A percentile compares a stretch with the other conserved stretches of the same genome.
Conservation (phyloP, 2,888 invertebrate species). For the Prenolepis imparis region DNA sequence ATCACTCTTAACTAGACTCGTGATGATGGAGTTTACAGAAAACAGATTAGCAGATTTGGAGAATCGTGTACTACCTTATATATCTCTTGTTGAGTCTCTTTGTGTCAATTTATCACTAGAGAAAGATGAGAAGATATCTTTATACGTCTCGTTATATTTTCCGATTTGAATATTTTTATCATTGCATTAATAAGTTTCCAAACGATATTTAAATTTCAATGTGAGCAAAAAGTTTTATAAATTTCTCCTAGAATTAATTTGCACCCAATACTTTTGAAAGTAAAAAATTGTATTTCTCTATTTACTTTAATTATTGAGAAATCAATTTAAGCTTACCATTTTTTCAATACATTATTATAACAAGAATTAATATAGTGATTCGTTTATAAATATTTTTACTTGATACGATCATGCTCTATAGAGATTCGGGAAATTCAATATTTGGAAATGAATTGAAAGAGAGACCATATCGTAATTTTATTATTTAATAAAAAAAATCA, state of each 20-base stretch:
- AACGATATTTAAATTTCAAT: neutral
- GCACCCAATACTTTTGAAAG: neutral
- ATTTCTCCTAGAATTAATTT: conserved; percentile 13
- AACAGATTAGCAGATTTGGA: conserved; percentile 27
- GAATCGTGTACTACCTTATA: neutral
- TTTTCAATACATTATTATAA: conserved; percentile 6
- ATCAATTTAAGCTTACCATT: neutral
- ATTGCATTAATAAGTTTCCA: neutral
- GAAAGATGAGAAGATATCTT: neutral
- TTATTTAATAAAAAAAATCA: conserved; percentile 18
- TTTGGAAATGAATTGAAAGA: conserved; percentile 1
- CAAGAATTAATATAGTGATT: neutral
- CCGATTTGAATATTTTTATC: neutral
- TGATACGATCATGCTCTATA: neutral
- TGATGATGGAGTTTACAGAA: conserved; percentile 33
- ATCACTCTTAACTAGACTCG: conserved; percentile 35
- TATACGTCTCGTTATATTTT: neutral
- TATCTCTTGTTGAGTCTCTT: neutral
- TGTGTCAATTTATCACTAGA: neutral
- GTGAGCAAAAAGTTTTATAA: neutral
- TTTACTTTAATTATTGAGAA: conserved; percentile 9
- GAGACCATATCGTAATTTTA: neutral
- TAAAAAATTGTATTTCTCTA: neutral
- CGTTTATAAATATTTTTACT: conserved; percentile 18
- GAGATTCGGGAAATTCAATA: conserved; percentile 20